phyloP scores from a whole-genome alignment of 2,797 vertebrate species.

The Natrix natrix region DNA sequence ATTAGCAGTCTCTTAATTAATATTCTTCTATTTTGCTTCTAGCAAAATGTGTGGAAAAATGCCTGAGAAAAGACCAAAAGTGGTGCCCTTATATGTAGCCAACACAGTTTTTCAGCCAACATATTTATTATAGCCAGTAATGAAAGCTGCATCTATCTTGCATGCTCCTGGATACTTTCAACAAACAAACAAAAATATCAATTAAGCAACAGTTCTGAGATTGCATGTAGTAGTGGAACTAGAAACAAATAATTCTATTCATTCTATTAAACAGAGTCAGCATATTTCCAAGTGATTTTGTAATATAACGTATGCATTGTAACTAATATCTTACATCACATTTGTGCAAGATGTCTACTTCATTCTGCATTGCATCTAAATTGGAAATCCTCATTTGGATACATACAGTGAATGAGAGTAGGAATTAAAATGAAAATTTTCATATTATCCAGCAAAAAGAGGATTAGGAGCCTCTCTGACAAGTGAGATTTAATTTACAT shows the following conservation, averaged over 20 bases:
- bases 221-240: neutral
- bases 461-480: conserved; percentile 6
- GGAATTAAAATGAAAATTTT: conserved; percentile 13
- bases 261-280: neutral
- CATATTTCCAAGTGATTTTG: neutral
- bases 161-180: neutral
- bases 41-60: neutral
- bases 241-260: neutral
- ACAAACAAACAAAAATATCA: neutral
- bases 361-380: neutral
- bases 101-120: neutral
- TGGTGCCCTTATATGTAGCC: neutral
- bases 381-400: conserved; percentile 15
- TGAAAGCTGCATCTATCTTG: neutral
- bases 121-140: neutral
- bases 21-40: neutral
- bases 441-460: conserved; percentile 8
- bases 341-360: neutral
- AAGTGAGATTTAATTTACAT: neutral
- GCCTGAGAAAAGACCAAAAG: neutral
- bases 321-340: neutral
- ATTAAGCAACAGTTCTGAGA: neutral
- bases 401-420: neutral
- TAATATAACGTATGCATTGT: accelerated
- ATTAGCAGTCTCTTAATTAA: neutral